These are phyloP conservation scores for Apis cerana DNA, from an alignment of 1,140 invertebrate species.

Conservation along the genomic window DNA sequence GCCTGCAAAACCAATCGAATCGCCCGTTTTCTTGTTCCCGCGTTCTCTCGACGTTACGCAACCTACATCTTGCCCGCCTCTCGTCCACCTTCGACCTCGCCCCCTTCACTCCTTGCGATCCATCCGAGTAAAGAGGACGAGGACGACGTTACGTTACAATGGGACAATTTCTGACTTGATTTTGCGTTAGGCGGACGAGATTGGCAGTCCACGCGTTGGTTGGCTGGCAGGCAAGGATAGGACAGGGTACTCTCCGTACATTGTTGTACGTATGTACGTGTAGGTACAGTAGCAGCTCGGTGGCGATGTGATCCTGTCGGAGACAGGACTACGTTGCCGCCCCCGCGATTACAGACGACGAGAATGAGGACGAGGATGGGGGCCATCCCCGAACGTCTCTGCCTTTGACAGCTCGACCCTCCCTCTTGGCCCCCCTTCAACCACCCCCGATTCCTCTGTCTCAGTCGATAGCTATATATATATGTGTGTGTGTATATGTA, in stretches of 20 bases:
- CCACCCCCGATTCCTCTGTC: conserved; percentile 47
- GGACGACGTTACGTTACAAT: conserved; percentile 62
- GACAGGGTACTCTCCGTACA: conserved; percentile 32
- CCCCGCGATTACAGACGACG: conserved; percentile 80
- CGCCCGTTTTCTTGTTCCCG: neutral
- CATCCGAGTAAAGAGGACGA: conserved; percentile 40
- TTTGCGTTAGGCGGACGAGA: conserved; percentile 71
- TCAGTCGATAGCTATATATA: conserved; percentile 33
- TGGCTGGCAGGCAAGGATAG: conserved; percentile 56
- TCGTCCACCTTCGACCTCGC: neutral
- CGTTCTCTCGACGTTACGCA: neutral
- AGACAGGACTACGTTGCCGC: conserved; percentile 80
- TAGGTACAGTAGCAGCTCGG: conserved; percentile 73
- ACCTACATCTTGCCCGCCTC: no score
- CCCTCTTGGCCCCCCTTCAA: conserved; percentile 40
- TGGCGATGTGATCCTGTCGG: conserved; percentile 80
- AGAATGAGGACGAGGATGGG: conserved; percentile 77
- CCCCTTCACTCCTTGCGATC: no score
- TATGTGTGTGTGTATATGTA: no score
- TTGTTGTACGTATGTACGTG: conserved; percentile 63
- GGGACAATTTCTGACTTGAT: conserved; percentile 75
- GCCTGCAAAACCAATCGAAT: neutral
- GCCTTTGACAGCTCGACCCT: conserved; percentile 78
- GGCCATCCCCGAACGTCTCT: conserved; percentile 79
- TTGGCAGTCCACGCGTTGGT: conserved; percentile 69